A percentile compares a stretch with the other conserved stretches of the same genome.
These are phyloP conservation scores for Periophthalmus magnuspinnatus DNA, from an alignment of 2,797 vertebrate species.

Conservation along the genomic window DNA sequence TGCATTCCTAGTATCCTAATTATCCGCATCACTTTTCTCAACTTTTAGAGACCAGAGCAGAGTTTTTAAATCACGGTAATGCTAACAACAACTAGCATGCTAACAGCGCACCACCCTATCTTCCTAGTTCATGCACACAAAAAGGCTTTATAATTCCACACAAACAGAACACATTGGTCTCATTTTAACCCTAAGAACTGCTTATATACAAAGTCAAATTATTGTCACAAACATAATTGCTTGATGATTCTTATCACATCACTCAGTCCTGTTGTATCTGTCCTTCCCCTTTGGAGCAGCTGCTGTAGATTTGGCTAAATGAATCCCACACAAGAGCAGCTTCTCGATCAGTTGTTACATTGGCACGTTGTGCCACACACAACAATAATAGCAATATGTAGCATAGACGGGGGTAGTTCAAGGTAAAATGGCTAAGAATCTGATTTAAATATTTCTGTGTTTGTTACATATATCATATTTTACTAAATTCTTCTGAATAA, in stretches of 20 bases:
- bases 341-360: conserved; percentile 91
- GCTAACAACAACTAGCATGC: too few species aligned
- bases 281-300: conserved; percentile 58
- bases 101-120: too few species aligned
- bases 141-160: background rate
- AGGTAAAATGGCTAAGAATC: too few species aligned
- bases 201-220: background rate
- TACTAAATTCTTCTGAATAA: too few species aligned
- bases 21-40: too few species aligned
- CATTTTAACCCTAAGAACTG: background rate
- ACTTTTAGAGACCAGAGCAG: too few species aligned
- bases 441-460: too few species aligned
- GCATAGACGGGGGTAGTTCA: conserved; percentile 33
- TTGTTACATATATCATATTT: too few species aligned
- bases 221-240: background rate
- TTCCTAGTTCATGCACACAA: too few species aligned
- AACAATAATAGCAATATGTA: conserved; percentile 95
- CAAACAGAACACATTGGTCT: background rate
- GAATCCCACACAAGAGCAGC: conserved; percentile 82
- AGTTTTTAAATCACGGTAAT: too few species aligned
- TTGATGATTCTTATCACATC: background rate
- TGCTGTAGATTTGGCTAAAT: conserved; percentile 80
- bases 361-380: conserved; percentile 91
- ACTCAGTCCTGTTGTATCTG: background rate
- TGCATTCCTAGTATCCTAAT: too few species aligned